These are phyloP conservation scores for Atrichornis clamosus DNA, from an alignment of 2,113 vertebrate genomes.

Conservation along the genomic window DNA sequence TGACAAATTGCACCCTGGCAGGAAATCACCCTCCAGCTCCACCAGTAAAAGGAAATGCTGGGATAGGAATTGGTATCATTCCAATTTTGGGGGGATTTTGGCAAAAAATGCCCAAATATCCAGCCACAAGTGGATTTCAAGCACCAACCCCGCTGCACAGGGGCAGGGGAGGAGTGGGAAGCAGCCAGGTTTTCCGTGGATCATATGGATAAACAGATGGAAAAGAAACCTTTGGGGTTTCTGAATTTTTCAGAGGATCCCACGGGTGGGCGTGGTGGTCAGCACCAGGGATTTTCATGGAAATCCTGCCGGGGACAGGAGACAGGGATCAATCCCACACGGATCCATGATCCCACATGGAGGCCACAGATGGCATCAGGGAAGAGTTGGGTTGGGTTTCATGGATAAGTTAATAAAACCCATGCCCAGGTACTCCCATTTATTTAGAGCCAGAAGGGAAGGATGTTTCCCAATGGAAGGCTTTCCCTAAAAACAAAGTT, in stretches of 20 bases:
- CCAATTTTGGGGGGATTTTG: neutral
- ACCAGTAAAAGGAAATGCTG: neutral
- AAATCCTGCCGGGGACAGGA: neutral
- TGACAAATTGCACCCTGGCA: constrained; percentile 10
- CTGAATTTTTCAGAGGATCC: neutral
- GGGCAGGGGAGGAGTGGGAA: neutral
- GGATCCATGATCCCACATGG: neutral
- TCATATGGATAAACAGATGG: fast-evolving
- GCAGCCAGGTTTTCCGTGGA: neutral
- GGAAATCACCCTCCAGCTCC: neutral
- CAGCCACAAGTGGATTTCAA: neutral
- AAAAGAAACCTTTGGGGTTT: neutral
- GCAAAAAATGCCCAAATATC: neutral
- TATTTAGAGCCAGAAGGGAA: neutral
- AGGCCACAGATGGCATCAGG: fast-evolving
- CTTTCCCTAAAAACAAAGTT: neutral
- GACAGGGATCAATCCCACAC: fast-evolving
- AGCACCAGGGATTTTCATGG: neutral
- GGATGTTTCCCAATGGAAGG: neutral
- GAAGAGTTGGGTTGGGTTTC: neutral
- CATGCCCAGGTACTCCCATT: neutral
- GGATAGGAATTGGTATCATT: neutral
- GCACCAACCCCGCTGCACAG: fast-evolving
- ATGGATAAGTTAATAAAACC: neutral
- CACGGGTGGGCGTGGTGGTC: neutral